Conservation (phyloP, 2,113 vertebrate species). For the Hiodon alosoides region DNA sequence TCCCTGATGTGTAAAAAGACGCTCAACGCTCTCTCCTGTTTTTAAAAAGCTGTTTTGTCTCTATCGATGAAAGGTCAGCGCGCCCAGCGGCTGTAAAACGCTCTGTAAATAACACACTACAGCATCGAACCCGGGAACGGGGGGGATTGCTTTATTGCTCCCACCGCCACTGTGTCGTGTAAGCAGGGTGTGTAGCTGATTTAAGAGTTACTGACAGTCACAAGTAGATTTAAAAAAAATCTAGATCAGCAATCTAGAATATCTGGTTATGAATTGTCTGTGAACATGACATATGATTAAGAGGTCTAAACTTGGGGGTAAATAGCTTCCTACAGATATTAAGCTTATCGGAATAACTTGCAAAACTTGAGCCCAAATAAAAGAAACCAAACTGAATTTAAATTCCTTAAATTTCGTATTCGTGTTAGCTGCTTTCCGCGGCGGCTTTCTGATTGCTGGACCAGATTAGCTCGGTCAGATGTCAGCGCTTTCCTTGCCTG, state of each 20-base stretch:
- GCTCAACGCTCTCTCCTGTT: too few species aligned
- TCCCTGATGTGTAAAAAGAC: background rate
- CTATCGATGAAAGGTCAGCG: constrained; percentile 6
- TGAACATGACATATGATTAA: background rate
- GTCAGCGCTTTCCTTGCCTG: background rate
- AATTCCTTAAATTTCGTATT: background rate
- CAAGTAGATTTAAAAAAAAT: background rate
- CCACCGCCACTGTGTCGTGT: background rate
- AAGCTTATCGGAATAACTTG: too few species aligned
- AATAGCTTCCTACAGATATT: too few species aligned
- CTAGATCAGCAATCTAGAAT: background rate
- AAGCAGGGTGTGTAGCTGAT: background rate
- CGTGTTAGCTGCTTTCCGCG: background rate
- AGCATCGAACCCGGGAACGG: background rate
- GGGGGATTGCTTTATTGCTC: background rate
- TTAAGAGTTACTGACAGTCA: background rate
- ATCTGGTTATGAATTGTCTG: background rate
- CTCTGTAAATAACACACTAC: constrained; percentile 2
- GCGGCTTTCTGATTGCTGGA: background rate
- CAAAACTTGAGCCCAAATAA: background rate
- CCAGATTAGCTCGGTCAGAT: background rate
- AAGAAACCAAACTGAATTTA: background rate
- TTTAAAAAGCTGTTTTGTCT: background rate
- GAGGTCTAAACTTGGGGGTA: background rate
- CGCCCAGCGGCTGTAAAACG: background rate